Evolutionary conservation across 2,888 invertebrate genomes (phyloP).

Genomic region (Chalcosyrphus nemorum): DNA sequence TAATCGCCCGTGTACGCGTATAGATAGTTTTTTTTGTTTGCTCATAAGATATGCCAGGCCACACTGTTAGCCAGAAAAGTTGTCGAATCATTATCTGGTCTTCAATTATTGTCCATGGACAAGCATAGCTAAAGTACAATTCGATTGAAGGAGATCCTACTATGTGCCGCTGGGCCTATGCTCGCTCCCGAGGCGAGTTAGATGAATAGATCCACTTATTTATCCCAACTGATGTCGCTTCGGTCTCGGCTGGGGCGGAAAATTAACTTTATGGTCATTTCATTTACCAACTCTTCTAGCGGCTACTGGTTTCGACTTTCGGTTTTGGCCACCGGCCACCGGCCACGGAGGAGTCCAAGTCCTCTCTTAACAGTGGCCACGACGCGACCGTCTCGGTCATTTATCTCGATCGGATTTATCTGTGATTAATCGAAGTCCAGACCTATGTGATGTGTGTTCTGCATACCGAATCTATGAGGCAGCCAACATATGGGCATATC

Average conservation of each 20-base stretch:
- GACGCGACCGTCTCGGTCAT: constrained; percentile 60
- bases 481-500: constrained; percentile 58
- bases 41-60: constrained; percentile 29
- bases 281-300: constrained; percentile 39
- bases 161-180: not conserved
- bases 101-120: constrained; percentile 67
- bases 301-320: constrained; percentile 54
- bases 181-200: constrained; percentile 27
- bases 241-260: constrained; percentile 31
- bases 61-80: constrained; percentile 55
- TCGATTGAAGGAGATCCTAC: constrained; percentile 48
- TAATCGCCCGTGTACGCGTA: constrained; percentile 34
- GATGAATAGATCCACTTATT: constrained; percentile 70
- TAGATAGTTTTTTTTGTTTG: not conserved
- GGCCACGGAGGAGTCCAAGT: constrained; percentile 13
- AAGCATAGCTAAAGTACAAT: constrained; percentile 35
- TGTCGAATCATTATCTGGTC: constrained; percentile 71
- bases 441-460: constrained; percentile 64
- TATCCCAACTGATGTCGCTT: constrained; percentile 51
- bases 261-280: constrained; percentile 71
- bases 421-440: constrained; percentile 74
- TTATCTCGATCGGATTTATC: constrained; percentile 75
- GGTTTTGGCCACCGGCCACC: constrained; percentile 62
- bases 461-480: constrained; percentile 65
- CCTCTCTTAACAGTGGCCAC: constrained; percentile 12